Evolutionary conservation across 2,888 invertebrate species (phyloP).

Genomic region (Chrysodeixis includens): DNA sequence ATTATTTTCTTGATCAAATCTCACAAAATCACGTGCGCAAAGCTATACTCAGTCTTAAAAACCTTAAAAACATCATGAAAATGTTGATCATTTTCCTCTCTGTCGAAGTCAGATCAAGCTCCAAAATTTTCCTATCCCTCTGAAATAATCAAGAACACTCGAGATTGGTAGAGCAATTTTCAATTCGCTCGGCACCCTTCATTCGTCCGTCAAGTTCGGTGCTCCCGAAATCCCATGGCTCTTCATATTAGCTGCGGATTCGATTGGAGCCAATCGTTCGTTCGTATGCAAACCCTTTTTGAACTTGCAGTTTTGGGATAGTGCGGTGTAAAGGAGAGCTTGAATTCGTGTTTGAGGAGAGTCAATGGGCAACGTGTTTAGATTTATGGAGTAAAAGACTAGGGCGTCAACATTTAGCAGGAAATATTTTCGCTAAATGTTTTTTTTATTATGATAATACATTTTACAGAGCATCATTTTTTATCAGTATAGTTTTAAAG

Average conservation of each 20-base stretch:
- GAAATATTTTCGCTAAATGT: too few relatives aligned
- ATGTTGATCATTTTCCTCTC: neutral
- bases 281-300: slow-evolving; percentile 9
- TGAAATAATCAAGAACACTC: slow-evolving; percentile 44
- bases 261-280: slow-evolving; percentile 18
- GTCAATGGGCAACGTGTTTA: neutral
- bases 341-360: neutral
- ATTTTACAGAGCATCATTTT: too few relatives aligned
- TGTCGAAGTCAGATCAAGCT: slow-evolving; percentile 11
- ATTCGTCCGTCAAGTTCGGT: slow-evolving; percentile 23
- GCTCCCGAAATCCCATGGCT: slow-evolving; percentile 28
- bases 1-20: neutral
- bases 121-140: neutral
- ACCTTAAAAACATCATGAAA: neutral
- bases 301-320: slow-evolving; percentile 14
- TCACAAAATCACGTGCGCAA: slow-evolving; percentile 1
- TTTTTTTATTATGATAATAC: too few relatives aligned
- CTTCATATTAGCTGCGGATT: slow-evolving; percentile 20
- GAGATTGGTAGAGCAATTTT: slow-evolving; percentile 36
- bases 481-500: too few relatives aligned
- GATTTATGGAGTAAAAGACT: too few relatives aligned
- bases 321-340: neutral
- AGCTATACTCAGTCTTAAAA: neutral
- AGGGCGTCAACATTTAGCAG: too few relatives aligned
- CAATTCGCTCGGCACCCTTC: slow-evolving; percentile 39